Conservation (phyloP, 2,113 vertebrate species). For the Astatotilapia flaviijosephi region DNA sequence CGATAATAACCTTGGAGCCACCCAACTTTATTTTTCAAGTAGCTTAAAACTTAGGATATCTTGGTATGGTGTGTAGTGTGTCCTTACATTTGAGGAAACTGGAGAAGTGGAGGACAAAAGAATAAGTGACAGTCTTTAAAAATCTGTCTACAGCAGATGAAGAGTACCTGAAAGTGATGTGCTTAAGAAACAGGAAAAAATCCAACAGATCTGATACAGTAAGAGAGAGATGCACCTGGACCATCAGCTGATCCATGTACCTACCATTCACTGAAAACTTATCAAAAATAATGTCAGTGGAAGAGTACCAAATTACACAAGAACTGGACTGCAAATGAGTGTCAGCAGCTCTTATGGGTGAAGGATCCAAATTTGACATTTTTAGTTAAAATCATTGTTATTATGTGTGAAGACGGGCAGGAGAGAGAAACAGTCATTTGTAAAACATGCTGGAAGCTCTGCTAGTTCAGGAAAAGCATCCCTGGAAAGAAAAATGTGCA, state of each 20-base stretch:
- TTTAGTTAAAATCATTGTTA: neutral
- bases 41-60: neutral
- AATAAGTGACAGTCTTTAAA: neutral
- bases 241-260: neutral
- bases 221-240: neutral
- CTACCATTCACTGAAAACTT: neutral
- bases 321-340: neutral
- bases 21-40: neutral
- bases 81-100: neutral
- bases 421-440: neutral
- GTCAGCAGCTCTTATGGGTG: neutral
- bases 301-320: neutral
- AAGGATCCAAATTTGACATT: neutral
- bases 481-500: neutral
- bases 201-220: neutral
- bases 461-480: neutral
- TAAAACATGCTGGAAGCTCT: neutral
- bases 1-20: neutral
- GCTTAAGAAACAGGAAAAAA: neutral
- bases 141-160: neutral
- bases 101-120: neutral
- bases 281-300: neutral
- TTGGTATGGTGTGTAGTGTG: neutral
- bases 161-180: neutral
- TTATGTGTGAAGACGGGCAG: neutral